Conservation (phyloP, 2,797 vertebrate species). For the Gobio occitaniae region DNA sequence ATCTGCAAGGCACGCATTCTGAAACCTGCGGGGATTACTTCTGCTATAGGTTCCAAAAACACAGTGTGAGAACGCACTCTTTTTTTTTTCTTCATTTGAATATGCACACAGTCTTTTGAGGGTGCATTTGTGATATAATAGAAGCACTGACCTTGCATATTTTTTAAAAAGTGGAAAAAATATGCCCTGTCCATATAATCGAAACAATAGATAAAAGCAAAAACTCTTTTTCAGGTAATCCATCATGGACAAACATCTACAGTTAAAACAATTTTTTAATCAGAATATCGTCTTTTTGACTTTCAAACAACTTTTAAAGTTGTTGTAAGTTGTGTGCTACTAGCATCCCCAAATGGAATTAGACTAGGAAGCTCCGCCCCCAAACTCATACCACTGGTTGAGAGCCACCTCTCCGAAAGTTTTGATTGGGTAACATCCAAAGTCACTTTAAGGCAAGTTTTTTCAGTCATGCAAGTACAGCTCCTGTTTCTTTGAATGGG, state of each 20-base stretch:
- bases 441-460: not conserved
- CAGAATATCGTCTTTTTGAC: not conserved
- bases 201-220: not conserved
- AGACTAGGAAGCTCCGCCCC: not conserved
- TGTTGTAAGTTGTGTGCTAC: not conserved
- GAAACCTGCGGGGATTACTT: constrained; percentile 37
- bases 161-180: not conserved
- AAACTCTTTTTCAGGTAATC: not conserved
- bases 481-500: not conserved
- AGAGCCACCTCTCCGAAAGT: not conserved
- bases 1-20: constrained; percentile 22
- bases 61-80: not conserved
- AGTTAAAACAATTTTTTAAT: not conserved
- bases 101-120: not conserved
- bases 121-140: not conserved
- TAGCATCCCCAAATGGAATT: not conserved
- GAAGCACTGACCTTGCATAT: not conserved
- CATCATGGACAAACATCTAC: not conserved
- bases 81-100: not conserved
- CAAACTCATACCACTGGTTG: not conserved
- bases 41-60: constrained; percentile 23
- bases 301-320: not conserved
- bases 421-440: not conserved
- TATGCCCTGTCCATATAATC: not conserved
- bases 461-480: not conserved